Evolutionary conservation across 2,113 vertebrate genomes (phyloP), one percentile per base, ranked within the genome.

Genomic region (Tylochromis polylepis): DNA sequence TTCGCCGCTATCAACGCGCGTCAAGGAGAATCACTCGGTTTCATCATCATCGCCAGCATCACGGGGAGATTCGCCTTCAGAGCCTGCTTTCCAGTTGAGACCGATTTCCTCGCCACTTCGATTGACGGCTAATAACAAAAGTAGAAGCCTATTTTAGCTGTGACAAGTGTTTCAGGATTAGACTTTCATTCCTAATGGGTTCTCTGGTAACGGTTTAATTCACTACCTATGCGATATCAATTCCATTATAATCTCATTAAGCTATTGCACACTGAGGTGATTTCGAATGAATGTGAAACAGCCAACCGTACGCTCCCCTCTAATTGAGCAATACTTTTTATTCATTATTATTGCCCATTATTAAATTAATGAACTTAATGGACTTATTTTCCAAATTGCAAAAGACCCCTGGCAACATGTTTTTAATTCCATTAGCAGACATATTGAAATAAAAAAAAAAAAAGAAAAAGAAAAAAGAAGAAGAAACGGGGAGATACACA

Each of bases 341-440:
- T 94, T 96, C 93, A 95, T 96, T 95, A 95, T 94, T 94, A 95
- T 95, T 92, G 92, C 90, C 93, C 85, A 91, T 96, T 96, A 96
- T 96, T 96, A 96, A 95, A 96, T 96, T 96, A 96, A 95, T 96
- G 94, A 96, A 96, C 93, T 93, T 95, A 95, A 96, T 95, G 94
- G 95, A 93, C 91, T 95, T 92, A 91, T 94, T 96, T 93, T 92
- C 91, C 91, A 93, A 94, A 95, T 95, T 91, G 91, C 94, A 89
- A 90, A 75, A 89, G 92, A 93, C 92, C 92, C 87, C 94, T 89
- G 92, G 94, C 94, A 94, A 94, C 92, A 93, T 92, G 92, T 92
- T 94, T 95, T 94, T 94, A 94, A 93, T 92, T 93, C 94, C 90
- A 93, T 95, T 94, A 94, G 92, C 89, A 81, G 93, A 90, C 87